Base-by-base conservation (phyloP, 2,888 invertebrate species). In the Orthosia gracilis region DNA sequence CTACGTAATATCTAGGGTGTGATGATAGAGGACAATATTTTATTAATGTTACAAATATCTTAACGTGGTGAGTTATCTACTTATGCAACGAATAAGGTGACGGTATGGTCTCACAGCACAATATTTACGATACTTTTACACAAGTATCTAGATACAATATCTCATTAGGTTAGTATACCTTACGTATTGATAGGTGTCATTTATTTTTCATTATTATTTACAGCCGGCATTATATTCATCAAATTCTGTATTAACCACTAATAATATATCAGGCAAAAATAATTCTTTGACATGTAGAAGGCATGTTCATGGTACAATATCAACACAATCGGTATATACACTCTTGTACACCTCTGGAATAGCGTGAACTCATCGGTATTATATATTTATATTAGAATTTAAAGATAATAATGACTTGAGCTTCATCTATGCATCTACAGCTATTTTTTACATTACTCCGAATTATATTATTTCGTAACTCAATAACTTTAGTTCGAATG, bases 271-370 rank as follows among this genome's bases (percentile, higher is more conserved):
- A 90, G 92, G 92, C 91, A 92, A 93, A 91, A 89, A 91, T 90
- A 89, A 89, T 72, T 89, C 84, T 88, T 88, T 88, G 84, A 92
- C 86, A 87, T 89, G 87, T 90, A 92, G 91, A 95, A 95, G 95
- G 95, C 95, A 95, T 95, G 94, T 94, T 95, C 94, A 91, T 93
- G 95, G 95, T 92, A 90, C 84, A 87, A 82, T 85, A 86, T 83
- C 82, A 87, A 90, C 78, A 83, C 78, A 90, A 86, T 66, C 61
- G 83, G 75, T 68, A 77, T 81, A 88, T 82, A 67, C 67, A 54
- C 78, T 17, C 57, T 66, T 61, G 77, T 80, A 83, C 69, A 77
- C 78, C 86, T 85, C 83, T 84, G 88, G 83, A 87, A 88, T 87
- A 88, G 87, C 85, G 82, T 90, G 75, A 86, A 85, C 77, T 85